Conservation (phyloP, 2,888 invertebrate species). For the Sarcophaga subvicina region DNA sequence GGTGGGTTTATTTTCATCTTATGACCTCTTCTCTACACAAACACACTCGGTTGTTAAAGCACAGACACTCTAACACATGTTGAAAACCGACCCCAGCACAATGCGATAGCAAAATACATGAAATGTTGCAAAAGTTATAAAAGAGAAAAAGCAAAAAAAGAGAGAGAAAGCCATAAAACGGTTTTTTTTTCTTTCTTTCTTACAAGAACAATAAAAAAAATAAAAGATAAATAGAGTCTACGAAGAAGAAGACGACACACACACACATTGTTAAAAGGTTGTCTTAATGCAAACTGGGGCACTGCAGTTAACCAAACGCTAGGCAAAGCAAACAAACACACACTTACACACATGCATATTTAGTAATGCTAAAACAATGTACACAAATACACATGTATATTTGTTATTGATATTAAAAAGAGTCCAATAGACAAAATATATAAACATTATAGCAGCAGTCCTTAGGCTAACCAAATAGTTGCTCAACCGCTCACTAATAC, state of each 20-base stretch:
- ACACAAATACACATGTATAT: background rate
- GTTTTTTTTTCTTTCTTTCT: constrained; percentile 12
- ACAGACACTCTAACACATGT: background rate
- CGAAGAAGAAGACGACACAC: background rate
- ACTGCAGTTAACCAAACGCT: constrained; percentile 65
- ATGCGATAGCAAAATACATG: constrained; percentile 10
- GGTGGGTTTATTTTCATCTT: constrained; percentile 55
- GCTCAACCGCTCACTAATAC: background rate
- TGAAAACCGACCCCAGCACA: too few relatives aligned
- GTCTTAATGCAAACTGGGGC: constrained; percentile 59
- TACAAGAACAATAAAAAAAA: constrained; percentile 34
- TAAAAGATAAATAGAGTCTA: background rate
- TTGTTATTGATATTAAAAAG: background rate
- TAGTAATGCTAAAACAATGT: background rate
- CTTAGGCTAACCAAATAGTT: constrained; percentile 1
- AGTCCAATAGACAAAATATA: constrained; percentile 12
- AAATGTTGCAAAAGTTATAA: constrained; percentile 45
- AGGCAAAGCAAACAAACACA: background rate
- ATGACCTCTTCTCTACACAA: constrained; percentile 53
- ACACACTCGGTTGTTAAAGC: constrained; percentile 8
- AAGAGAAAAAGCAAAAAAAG: constrained; percentile 9
- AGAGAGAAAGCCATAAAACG: background rate
- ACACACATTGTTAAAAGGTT: background rate
- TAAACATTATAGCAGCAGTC: background rate
- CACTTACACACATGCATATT: constrained; percentile 12